Evolutionary conservation across 2,113 vertebrate genomes (phyloP).

Genomic region (Tragelaphus buxtoni): DNA sequence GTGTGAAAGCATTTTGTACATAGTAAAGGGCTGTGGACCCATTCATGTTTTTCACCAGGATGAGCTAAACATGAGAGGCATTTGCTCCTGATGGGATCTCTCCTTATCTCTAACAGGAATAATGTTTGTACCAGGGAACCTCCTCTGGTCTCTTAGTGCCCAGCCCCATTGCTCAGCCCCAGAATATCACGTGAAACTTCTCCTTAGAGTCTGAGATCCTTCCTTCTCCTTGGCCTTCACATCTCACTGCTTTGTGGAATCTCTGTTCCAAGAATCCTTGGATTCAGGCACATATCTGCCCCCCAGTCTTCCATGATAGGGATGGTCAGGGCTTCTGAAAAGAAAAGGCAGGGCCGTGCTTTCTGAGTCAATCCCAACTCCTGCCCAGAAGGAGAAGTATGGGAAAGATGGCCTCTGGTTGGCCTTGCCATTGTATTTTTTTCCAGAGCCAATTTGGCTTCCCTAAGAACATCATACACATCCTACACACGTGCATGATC

Average conservation of each 20-base stretch:
- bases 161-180: neutral
- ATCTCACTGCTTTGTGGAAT: neutral
- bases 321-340: neutral
- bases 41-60: neutral
- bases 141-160: neutral
- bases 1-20: neutral
- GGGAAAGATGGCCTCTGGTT: neutral
- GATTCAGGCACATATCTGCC: neutral
- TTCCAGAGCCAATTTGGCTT: neutral
- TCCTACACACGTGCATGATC: neutral
- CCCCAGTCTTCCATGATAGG: neutral
- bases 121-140: neutral
- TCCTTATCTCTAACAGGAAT: neutral
- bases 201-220: neutral
- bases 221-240: neutral
- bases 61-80: neutral
- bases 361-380: neutral
- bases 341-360: neutral
- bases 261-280: neutral
- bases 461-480: neutral
- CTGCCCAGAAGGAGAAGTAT: neutral
- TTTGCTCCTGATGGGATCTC: neutral
- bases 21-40: neutral
- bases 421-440: neutral
- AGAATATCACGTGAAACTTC: neutral